These are phyloP conservation scores for Pempheris klunzingeri DNA, from an alignment of 2,797 vertebrate genomes.

Conservation along the genomic window DNA sequence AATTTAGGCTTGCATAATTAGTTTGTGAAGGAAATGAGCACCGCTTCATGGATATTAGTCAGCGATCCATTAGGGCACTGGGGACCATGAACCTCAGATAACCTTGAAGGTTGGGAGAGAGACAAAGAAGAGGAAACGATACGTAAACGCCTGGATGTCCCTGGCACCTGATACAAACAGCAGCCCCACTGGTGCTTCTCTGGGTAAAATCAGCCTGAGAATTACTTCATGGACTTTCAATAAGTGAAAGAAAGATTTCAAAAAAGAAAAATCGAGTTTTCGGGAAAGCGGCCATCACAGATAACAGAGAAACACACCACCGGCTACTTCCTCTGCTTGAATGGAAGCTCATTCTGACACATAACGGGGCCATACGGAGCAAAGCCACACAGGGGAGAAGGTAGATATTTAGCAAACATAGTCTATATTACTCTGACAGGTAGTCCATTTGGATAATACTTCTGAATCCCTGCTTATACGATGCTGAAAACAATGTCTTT, in stretches of 20 bases:
- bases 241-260: too few species aligned
- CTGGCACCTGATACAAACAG: neutral
- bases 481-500: neutral
- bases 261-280: neutral
- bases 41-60: conserved; percentile 32
- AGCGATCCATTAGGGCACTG: conserved; percentile 23
- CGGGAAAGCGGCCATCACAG: neutral
- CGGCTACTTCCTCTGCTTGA: neutral
- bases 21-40: conserved; percentile 52
- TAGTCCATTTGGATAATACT: neutral
- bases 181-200: neutral
- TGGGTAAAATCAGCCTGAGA: too few species aligned
- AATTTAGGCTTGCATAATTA: conserved; percentile 41
- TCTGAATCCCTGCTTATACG: neutral
- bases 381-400: neutral
- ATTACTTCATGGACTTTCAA: too few species aligned
- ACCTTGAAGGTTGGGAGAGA: conserved; percentile 12
- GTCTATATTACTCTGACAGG: neutral
- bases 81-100: conserved; percentile 33
- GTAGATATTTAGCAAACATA: neutral
- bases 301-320: neutral
- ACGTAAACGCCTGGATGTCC: neutral
- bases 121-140: neutral
- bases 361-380: too few species aligned
- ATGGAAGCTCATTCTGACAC: neutral